A percentile compares a stretch with the other conserved stretches of the same genome.
These are phyloP conservation scores for Euplagia quadripunctaria DNA, from an alignment of 2,888 invertebrate species.

Conservation along the genomic window DNA sequence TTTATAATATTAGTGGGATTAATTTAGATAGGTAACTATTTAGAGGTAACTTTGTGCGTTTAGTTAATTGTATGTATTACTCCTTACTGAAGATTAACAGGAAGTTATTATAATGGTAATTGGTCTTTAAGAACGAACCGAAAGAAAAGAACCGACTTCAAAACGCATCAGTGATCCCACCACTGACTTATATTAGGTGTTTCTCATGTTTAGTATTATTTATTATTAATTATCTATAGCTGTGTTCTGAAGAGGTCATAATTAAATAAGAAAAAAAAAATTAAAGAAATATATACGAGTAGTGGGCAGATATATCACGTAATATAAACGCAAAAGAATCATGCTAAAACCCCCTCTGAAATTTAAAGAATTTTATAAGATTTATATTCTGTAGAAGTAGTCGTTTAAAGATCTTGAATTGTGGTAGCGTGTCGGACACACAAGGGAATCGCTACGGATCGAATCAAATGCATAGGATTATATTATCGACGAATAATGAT, in stretches of 20 bases:
- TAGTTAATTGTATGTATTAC: not conserved
- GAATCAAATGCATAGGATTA: too few relatives aligned
- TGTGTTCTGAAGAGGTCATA: not conserved
- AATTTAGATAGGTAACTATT: too few relatives aligned
- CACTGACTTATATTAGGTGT: not conserved
- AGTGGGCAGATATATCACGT: not conserved
- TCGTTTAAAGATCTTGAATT: not conserved
- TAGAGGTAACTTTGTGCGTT: too few relatives aligned
- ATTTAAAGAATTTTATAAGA: not conserved
- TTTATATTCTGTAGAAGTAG: not conserved
- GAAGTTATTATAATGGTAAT: not conserved
- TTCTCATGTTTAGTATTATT: not conserved
- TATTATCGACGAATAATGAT: too few relatives aligned
- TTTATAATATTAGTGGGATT: too few relatives aligned
- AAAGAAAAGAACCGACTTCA: not conserved
- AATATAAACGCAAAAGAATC: not conserved
- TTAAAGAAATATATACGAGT: not conserved
- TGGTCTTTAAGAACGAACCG: too few relatives aligned
- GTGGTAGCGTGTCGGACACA: too few relatives aligned
- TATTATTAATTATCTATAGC: constrained; percentile 3
- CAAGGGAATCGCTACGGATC: too few relatives aligned
- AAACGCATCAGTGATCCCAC: not conserved
- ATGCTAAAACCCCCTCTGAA: not conserved
- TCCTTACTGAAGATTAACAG: not conserved
- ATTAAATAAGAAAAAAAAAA: not conserved